phyloP scores from a whole-genome alignment of 2,888 invertebrate species.

The Megaustenia siamemsis region DNA sequence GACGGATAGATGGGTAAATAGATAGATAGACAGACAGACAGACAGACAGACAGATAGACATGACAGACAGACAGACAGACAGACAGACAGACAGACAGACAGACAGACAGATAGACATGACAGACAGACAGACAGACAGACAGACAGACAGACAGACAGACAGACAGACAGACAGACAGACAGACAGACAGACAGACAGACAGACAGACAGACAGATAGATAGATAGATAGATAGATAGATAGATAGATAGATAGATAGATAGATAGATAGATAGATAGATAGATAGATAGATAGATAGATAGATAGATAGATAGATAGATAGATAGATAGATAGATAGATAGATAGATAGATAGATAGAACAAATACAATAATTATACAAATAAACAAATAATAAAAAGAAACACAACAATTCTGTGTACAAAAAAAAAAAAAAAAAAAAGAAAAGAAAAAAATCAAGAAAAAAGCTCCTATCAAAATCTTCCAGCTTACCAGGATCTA shows the following conservation, averaged over 20 bases:
- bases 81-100: too few species aligned
- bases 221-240: not conserved
- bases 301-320: not conserved
- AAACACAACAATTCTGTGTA: not conserved
- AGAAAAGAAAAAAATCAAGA: not conserved
- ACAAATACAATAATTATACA: not conserved
- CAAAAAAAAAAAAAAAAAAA: not conserved
- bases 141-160: too few species aligned
- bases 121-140: too few species aligned
- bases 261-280: not conserved
- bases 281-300: not conserved
- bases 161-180: too few species aligned
- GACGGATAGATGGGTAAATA: too few species aligned
- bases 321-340: not conserved
- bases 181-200: not conserved
- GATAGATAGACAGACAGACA: too few species aligned
- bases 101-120: too few species aligned
- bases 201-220: not conserved
- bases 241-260: not conserved
- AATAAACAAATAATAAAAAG: not conserved
- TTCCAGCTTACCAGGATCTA: too few species aligned
- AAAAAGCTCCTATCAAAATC: not conserved
- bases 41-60: too few species aligned
- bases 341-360: not conserved
- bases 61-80: too few species aligned